These are phyloP conservation scores for Platycheirus rosarum DNA, from an alignment of 2,888 invertebrate species.

Conservation along the genomic window DNA sequence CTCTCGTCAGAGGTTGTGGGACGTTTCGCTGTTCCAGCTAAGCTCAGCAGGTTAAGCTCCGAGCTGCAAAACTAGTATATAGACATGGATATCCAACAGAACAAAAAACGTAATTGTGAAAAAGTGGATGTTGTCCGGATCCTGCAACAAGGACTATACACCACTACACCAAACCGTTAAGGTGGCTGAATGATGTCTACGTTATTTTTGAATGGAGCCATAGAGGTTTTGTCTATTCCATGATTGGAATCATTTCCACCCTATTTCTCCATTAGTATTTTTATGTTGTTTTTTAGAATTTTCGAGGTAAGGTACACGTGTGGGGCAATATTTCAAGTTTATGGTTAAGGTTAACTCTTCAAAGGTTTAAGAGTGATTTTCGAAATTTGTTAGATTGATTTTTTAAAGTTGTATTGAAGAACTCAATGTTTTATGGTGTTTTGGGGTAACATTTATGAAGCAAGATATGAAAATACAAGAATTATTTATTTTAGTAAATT, in stretches of 20 bases:
- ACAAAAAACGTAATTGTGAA: slow-evolving; percentile 4
- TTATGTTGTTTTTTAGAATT: too few species aligned
- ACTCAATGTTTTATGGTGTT: too few species aligned
- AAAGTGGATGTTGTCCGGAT: slow-evolving; percentile 24
- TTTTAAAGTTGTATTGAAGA: too few species aligned
- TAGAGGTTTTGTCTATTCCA: background rate
- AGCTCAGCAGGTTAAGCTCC: background rate
- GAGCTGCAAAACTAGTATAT: too few species aligned
- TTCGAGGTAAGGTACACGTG: too few species aligned
- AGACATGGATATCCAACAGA: background rate
- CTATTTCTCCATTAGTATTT: slow-evolving; percentile 35
- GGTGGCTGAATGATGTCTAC: slow-evolving; percentile 1
- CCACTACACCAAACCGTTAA: background rate
- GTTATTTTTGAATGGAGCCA: background rate
- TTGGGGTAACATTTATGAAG: too few species aligned
- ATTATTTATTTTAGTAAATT: too few species aligned
- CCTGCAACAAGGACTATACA: slow-evolving; percentile 23
- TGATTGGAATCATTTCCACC: slow-evolving; percentile 37
- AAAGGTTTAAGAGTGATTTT: too few species aligned
- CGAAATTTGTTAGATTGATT: too few species aligned
- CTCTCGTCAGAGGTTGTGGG: slow-evolving; percentile 27
- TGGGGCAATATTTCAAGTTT: too few species aligned
- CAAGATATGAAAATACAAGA: too few species aligned
- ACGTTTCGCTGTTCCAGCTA: background rate
- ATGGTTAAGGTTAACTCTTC: too few species aligned